Conservation (phyloP, 2,797 vertebrate species). For the Lerista edwardsae region DNA sequence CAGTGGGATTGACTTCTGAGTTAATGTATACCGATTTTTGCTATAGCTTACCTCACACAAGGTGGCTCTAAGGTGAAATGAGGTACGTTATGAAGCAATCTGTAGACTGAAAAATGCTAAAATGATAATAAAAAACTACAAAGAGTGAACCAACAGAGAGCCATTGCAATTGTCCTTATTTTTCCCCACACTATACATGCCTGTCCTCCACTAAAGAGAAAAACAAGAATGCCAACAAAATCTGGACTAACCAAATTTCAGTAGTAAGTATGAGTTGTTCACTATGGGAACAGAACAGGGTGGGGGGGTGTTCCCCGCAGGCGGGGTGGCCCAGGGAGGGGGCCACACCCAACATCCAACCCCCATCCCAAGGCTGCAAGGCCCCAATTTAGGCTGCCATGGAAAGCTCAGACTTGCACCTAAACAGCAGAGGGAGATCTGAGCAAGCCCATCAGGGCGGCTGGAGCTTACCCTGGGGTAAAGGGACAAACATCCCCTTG, state of each 20-base stretch:
- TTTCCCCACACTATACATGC: background rate
- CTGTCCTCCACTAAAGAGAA: background rate
- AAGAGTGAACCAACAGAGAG: background rate
- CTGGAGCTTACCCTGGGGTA: no score
- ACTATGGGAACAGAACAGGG: no score
- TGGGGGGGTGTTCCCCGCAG: no score
- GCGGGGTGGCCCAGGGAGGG: no score
- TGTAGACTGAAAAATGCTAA: background rate
- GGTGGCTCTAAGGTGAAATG: background rate
- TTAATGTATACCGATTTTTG: background rate
- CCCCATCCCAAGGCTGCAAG: no score
- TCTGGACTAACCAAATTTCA: background rate
- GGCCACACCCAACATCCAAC: no score
- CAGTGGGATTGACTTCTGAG: background rate
- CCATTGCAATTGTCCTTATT: background rate
- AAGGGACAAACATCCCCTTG: no score
- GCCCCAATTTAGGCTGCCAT: no score
- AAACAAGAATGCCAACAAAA: background rate
- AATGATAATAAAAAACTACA: no score
- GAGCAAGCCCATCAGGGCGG: no score
- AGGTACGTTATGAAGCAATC: background rate
- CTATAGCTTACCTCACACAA: background rate
- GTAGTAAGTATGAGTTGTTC: background rate
- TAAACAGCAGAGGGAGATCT: no score
- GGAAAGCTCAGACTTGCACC: no score